Conservation (phyloP, 2,113 vertebrate species). For the Cinclus cinclus region DNA sequence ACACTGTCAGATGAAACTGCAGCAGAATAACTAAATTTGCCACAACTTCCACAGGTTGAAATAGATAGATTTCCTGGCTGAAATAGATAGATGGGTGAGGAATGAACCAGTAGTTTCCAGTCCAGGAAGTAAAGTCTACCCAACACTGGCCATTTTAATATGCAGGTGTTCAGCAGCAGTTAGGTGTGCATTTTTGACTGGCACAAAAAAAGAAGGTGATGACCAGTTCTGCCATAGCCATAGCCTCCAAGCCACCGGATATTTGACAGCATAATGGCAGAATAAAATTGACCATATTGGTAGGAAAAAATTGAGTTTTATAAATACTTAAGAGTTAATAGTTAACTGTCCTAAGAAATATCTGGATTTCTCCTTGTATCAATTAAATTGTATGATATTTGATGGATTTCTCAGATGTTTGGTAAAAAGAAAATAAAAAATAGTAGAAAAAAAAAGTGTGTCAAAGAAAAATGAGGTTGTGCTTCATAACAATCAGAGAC, state of each 20-base stretch:
- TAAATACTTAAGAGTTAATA: not conserved
- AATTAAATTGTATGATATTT: not conserved
- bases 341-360: not conserved
- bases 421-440: not conserved
- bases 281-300: not conserved
- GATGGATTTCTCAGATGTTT: not conserved
- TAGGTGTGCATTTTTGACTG: not conserved
- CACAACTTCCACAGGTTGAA: not conserved
- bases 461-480: not conserved
- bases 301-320: not conserved
- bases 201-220: not conserved
- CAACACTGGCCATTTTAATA: not conserved
- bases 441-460: not conserved
- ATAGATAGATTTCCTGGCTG: not conserved
- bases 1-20: not conserved
- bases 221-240: not conserved
- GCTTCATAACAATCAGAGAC: not conserved
- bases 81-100: not conserved
- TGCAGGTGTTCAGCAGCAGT: not conserved
- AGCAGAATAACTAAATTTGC: not conserved
- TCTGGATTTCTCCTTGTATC: not conserved
- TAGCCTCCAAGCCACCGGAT: not conserved
- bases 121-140: not conserved
- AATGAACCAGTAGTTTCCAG: not conserved
- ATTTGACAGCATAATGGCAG: not conserved